phyloP scores from a whole-genome alignment of 2,113 vertebrate genomes.

The Misgurnus mizolepis region DNA sequence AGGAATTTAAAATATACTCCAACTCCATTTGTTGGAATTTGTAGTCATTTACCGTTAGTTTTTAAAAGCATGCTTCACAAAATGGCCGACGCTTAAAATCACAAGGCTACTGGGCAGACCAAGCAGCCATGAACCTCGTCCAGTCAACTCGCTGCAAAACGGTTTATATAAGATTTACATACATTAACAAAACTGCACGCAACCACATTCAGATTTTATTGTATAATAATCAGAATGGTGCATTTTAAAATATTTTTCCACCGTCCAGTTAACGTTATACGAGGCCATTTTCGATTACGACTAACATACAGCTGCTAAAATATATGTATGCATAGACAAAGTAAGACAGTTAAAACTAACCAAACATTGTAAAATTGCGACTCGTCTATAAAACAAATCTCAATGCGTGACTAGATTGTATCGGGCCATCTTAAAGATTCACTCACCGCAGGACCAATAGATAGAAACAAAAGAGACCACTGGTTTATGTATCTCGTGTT shows the following conservation, averaged over 20 bases:
- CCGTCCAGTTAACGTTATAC: not conserved
- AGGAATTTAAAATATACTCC: too few species aligned
- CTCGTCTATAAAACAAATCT: not conserved
- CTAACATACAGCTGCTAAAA: not conserved
- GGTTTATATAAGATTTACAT: not conserved
- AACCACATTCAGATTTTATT: too few species aligned
- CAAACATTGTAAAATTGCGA: not conserved
- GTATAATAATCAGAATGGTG: not conserved
- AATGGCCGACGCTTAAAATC: conserved; percentile 47
- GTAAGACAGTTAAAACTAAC: too few species aligned
- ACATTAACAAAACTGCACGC: not conserved
- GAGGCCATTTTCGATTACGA: conserved; percentile 9
- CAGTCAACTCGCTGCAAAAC: not conserved
- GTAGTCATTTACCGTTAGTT: not conserved
- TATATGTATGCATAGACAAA: not conserved
- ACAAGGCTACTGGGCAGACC: not conserved
- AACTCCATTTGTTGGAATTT: not conserved
- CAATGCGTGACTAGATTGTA: not conserved
- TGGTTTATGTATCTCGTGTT: not conserved
- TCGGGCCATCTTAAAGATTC: too few species aligned
- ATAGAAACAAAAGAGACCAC: not conserved
- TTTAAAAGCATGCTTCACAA: conserved; percentile 46
- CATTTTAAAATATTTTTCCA: not conserved
- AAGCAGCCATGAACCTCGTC: not conserved
- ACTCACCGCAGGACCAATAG: conserved; percentile 29